Evolutionary conservation across 2,113 vertebrate genomes (phyloP).

Genomic region (Bos javanicus): DNA sequence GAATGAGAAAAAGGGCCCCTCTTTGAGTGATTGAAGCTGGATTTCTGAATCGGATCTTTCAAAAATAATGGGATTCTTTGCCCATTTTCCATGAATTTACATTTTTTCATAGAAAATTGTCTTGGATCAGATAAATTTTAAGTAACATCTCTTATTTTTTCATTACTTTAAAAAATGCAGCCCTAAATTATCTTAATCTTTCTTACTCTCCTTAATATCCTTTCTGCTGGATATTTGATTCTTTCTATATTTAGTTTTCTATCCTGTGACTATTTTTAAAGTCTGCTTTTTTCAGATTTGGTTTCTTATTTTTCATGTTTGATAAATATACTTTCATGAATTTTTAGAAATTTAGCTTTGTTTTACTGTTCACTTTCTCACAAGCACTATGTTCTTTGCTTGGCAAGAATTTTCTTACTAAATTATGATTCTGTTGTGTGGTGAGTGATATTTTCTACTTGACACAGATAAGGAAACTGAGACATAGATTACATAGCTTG

Average conservation of each 20-base stretch:
- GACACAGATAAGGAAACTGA: not conserved
- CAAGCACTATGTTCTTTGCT: not conserved
- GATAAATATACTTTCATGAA: not conserved
- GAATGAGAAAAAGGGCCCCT: slow-evolving; percentile 39
- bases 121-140: slow-evolving; percentile 33
- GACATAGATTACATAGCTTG: not conserved
- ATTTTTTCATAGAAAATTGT: slow-evolving; percentile 55
- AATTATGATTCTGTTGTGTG: not conserved
- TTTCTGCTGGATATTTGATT: not conserved
- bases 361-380: not conserved
- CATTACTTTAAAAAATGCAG: not conserved
- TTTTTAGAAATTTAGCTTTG: not conserved
- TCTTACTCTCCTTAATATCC: not conserved
- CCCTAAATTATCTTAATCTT: not conserved
- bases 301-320: not conserved
- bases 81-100: slow-evolving; percentile 59
- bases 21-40: slow-evolving; percentile 21
- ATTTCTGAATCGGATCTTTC: slow-evolving; percentile 66
- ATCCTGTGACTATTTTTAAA: not conserved
- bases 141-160: slow-evolving; percentile 28
- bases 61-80: slow-evolving; percentile 41
- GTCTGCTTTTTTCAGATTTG: not conserved
- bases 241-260: not conserved
- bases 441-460: not conserved
- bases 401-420: not conserved